Base-by-base conservation (phyloP, 2,888 invertebrate species). In the Macroteleia sp. region DNA sequence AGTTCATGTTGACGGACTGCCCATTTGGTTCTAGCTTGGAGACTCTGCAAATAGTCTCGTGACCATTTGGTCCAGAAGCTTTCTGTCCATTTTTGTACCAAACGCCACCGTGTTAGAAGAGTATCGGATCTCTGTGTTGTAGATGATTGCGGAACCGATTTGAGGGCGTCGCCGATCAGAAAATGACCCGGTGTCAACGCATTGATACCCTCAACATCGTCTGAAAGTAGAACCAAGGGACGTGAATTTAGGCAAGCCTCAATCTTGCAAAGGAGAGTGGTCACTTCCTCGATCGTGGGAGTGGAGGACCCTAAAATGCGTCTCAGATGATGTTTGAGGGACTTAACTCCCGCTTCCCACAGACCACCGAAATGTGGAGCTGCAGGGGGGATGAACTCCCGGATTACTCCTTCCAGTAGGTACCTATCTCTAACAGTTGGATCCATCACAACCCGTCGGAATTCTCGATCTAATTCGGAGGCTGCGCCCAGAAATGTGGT, bases 191-290 rank as follows among this genome's bases (percentile, higher is more conserved):
- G 17, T 1, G 48, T 48, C 1, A 48, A 17, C 1, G n/a, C 4
- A 16, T 1, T 1, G 2, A 52, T 8, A 10, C 20, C n/a, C 5
- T 52, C 50, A 3, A n/a, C 1, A 4, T 32, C 19, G 10, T 52
- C 50, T 5, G 32, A n/a, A 1, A 52, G 17, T 1, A 34, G 19
- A 2, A 9, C 14, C n/a, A 52, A 1, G 3, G 50, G 34, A 1
- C 50, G 19, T 2, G 32, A 52, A 17, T 52, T 52, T 3, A 52
- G 34, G 5, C 14, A 28, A 3, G 34, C 50, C 20, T 52, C 34
- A 5, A 52, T 34, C 4, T 34, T 10, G 14, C 50, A 34, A 1
- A 52, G 20, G 3, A 52, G 32, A 1, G 50, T 52, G 17, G 14
- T 10, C 16, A 48, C 1, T 19, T 48, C 48, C 22, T 48, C 30